Evolutionary conservation across 2,113 vertebrate genomes (phyloP), one percentile per base, ranked within the genome.

Genomic region (Rhinopithecus roxellana): DNA sequence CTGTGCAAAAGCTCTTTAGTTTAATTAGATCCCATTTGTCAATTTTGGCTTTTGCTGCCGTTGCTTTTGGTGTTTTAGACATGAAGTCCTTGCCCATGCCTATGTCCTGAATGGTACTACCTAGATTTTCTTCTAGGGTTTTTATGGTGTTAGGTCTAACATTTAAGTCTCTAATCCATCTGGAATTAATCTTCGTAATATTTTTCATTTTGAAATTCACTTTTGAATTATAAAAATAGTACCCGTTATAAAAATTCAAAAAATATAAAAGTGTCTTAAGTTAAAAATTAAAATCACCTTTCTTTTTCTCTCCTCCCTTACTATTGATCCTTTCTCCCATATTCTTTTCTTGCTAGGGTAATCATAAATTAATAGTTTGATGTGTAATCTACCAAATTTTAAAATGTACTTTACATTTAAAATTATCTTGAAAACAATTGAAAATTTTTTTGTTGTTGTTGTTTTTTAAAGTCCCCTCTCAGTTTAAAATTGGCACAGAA

Each of bases 381-480:
- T 87, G 17, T 57, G 1, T 93, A 8, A 64, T 93, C 77, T 75
- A 69, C 13, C 3, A 74, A 87, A 69, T 83, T 23, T 79, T 61
- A 74, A 59, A 55, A 43, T 95, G 77, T 57, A 35, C n/a, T 80
- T 95, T 72, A 64, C n/a, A 72, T 74, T 92, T 90, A 92, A 96
- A 90, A 27, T 40, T 69, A 69, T 69, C 67, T 69, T 75, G 25
- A 82, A 72, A 77, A 81, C 10, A 85, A 93, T 38, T 89, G 32
- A 85, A 79, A 85, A 95, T 3, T 52, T 45, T 14, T 50, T 23
- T 55, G 0, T 83, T 90, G 48, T 38, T 64, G 8, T 43, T 61
- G 8, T 22, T 74, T 43, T 90, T 85, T 5, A 22, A 80, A 75
- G 22, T 25, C 2, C 8, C 11, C 32, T 8, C 17, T 89, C 16